Evolutionary conservation across 1,140 invertebrate genomes (phyloP).

Genomic region (Radopholus similis): DNA sequence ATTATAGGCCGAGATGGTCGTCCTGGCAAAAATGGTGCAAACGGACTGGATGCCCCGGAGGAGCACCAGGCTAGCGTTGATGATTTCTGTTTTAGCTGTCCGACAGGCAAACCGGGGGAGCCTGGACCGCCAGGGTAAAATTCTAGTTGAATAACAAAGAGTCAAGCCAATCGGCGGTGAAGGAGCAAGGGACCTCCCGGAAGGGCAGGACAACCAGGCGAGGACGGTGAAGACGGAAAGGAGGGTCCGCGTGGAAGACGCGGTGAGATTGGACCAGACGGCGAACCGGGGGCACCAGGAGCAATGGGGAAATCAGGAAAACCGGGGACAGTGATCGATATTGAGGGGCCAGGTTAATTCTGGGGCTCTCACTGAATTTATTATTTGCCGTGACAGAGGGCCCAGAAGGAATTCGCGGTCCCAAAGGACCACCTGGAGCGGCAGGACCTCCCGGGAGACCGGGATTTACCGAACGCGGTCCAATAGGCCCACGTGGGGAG

Average conservation of each 20-base stretch:
- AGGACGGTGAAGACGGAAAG: not conserved
- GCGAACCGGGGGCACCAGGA: not conserved
- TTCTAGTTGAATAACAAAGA: not conserved
- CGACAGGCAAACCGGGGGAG: not conserved
- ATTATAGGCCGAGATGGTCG: not conserved
- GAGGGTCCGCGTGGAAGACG: not conserved
- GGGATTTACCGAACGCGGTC: not conserved
- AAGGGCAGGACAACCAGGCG: not conserved
- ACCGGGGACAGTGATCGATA: not conserved
- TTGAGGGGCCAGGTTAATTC: not conserved
- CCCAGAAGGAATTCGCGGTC: too few relatives aligned
- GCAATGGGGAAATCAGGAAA: not conserved
- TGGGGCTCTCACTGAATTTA: not conserved
- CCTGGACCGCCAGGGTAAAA: not conserved
- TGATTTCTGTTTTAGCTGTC: constrained; percentile 1
- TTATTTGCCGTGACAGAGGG: too few relatives aligned
- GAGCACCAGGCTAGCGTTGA: not conserved
- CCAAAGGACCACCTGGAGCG: not conserved
- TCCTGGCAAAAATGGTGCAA: not conserved
- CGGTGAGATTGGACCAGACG: not conserved
- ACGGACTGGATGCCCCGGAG: not conserved
- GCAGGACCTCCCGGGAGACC: not conserved
- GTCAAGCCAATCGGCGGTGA: not conserved
- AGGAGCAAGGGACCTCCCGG: not conserved
- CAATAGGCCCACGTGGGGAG: not conserved